phyloP scores from a whole-genome alignment of 2,113 vertebrate species.

The Coptodon rendalli region DNA sequence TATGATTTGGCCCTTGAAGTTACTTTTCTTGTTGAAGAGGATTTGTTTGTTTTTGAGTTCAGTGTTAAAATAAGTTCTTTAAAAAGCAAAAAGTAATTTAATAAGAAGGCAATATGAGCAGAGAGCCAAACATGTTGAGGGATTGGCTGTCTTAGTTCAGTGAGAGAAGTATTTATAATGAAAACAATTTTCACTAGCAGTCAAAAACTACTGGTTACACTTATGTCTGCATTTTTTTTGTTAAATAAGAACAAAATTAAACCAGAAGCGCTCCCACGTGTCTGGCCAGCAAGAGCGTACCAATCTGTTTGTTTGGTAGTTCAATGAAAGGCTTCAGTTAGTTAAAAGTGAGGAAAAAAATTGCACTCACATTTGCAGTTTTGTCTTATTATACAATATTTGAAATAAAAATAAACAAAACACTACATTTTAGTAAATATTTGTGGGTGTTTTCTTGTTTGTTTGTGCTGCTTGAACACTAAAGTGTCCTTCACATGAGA shows the following conservation, averaged over 20 bases:
- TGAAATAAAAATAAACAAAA: not conserved
- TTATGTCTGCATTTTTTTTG: not conserved
- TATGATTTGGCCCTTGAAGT: not conserved
- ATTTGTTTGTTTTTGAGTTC: not conserved
- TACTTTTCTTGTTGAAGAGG: not conserved
- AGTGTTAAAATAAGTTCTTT: not conserved
- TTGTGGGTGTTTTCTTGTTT: not conserved
- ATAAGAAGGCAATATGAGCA: not conserved
- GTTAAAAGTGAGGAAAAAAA: not conserved
- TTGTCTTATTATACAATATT: not conserved
- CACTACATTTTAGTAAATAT: not conserved
- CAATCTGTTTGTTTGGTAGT: not conserved
- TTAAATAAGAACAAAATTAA: not conserved
- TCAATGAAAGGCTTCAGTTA: not conserved
- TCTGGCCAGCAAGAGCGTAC: not conserved
- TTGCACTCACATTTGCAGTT: not conserved
- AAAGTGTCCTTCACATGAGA: not conserved
- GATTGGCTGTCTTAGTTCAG: too few species aligned
- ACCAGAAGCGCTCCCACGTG: not conserved
- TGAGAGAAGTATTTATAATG: too few species aligned
- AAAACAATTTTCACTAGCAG: accelerated
- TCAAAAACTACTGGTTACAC: not conserved
- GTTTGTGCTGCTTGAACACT: not conserved
- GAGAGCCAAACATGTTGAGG: not conserved
- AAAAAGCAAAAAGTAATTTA: not conserved